Percentiles rank a stretch among this genome's conserved stretches.
These are phyloP conservation scores for Rhea americana DNA, from an alignment of 2,113 vertebrate species.

Conservation along the genomic window DNA sequence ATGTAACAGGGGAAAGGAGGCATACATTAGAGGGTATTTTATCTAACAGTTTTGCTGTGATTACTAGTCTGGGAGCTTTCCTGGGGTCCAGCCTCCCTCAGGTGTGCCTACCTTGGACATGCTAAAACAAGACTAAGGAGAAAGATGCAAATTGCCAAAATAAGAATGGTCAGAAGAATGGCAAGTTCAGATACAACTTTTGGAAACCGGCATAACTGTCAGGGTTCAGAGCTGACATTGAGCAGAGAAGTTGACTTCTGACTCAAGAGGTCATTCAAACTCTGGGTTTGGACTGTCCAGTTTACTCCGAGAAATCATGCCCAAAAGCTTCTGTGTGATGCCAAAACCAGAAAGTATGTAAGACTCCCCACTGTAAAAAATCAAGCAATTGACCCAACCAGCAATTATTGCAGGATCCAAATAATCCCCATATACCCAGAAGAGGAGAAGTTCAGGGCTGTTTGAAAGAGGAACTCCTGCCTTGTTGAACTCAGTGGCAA, in stretches of 20 bases:
- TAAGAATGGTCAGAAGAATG: not conserved
- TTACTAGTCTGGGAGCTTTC: not conserved
- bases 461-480: not conserved
- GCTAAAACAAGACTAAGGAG: not conserved
- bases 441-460: not conserved
- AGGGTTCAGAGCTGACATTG: slow-evolving; percentile 35
- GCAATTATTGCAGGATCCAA: slow-evolving; percentile 49
- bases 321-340: not conserved
- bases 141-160: not conserved
- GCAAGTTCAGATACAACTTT: slow-evolving; percentile 28
- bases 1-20: not conserved
- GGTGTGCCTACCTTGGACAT: slow-evolving; percentile 18
- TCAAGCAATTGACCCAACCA: slow-evolving; percentile 43
- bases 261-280: slow-evolving; percentile 21
- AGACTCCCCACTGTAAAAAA: slow-evolving; percentile 17
- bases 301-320: slow-evolving; percentile 35
- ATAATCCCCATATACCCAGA: slow-evolving; percentile 20
- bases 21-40: not conserved
- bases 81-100: not conserved
- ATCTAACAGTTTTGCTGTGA: not conserved
- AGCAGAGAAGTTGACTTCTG: slow-evolving; percentile 4
- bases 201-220: slow-evolving; percentile 52
- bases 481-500: not conserved
- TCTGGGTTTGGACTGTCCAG: slow-evolving; percentile 37
- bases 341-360: slow-evolving; percentile 67